Evolutionary conservation across 2,888 invertebrate genomes (phyloP).

Genomic region (Limnephilus marmoratus): DNA sequence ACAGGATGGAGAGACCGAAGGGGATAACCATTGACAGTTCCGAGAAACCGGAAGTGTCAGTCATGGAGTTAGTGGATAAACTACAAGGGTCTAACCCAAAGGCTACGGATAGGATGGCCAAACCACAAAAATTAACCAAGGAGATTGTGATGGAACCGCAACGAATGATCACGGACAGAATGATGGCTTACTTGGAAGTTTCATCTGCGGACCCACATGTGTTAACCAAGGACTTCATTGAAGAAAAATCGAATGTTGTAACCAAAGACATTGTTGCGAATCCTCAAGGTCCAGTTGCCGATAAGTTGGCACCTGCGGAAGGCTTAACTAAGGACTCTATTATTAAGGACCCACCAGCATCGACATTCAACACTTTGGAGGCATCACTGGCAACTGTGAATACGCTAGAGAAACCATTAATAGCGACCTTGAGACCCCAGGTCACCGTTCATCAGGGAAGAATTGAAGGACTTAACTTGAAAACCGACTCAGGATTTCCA

Average conservation of each 20-base stretch:
- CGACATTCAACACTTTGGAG: neutral
- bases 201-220: neutral
- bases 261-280: neutral
- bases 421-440: neutral
- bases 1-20: neutral
- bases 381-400: neutral
- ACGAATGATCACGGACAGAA: neutral
- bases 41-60: neutral
- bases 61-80: neutral
- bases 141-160: neutral
- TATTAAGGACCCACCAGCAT: neutral
- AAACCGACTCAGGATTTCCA: slow-evolving; percentile 51
- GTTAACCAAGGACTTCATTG: neutral
- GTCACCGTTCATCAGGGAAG: slow-evolving; percentile 46
- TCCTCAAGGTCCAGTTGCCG: neutral
- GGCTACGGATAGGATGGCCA: neutral
- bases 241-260: neutral
- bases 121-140: neutral
- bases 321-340: neutral
- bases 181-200: neutral
- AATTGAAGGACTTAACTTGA: slow-evolving; percentile 34
- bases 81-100: neutral
- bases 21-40: neutral
- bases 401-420: neutral
- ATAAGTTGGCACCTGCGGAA: neutral